phyloP scores from a whole-genome alignment of 2,888 invertebrate genomes.

The Sminthurides aquaticus region DNA sequence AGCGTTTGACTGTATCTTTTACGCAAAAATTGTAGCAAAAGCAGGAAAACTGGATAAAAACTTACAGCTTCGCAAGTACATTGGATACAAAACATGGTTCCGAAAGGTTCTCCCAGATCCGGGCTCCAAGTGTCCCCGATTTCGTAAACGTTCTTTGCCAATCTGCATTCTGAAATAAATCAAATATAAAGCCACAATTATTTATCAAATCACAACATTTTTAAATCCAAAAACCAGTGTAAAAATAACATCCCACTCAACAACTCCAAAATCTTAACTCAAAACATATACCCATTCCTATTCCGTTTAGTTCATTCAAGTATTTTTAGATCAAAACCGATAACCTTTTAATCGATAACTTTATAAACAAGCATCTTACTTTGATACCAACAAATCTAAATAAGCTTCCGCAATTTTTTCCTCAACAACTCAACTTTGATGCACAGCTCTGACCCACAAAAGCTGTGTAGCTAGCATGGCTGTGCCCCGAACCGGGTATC shows the following conservation, averaged over 20 bases:
- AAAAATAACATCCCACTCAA: neutral
- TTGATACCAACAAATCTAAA: too few relatives aligned
- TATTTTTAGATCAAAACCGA: neutral
- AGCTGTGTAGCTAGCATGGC: too few relatives aligned
- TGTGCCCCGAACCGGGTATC: too few relatives aligned
- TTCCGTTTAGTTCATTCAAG: too few relatives aligned
- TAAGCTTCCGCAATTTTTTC: too few relatives aligned
- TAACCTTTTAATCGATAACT: neutral
- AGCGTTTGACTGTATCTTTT: too few relatives aligned
- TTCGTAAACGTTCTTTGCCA: conserved; percentile 79
- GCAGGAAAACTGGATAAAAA: conserved; percentile 46
- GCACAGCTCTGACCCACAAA: too few relatives aligned
- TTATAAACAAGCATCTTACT: too few relatives aligned
- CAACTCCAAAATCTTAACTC: neutral
- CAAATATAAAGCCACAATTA: neutral
- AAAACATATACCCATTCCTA: neutral
- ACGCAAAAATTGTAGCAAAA: too few relatives aligned
- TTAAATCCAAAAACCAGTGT: neutral
- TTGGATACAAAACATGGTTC: conserved; percentile 88
- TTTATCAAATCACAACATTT: neutral
- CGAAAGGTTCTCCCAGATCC: conserved; percentile 85
- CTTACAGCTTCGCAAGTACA: conserved; percentile 92
- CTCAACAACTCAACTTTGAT: too few relatives aligned
- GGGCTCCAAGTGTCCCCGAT: conserved; percentile 87
- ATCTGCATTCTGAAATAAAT: conserved; percentile 74